These are phyloP conservation scores for Sceloporus tristichus DNA, from an alignment of 2,113 vertebrate species.

Conservation along the genomic window DNA sequence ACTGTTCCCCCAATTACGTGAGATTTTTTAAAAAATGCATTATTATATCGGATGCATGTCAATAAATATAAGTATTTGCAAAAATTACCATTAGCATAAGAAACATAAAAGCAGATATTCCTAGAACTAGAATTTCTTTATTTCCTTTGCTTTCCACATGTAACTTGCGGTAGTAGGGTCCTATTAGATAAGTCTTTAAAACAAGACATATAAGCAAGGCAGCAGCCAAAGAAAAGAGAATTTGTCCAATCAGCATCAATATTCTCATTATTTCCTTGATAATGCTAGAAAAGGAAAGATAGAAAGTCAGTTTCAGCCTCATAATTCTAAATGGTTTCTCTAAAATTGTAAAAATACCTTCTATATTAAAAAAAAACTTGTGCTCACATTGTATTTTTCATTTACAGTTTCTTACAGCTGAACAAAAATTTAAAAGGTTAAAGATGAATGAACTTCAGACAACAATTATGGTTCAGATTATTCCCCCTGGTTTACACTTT, in stretches of 20 bases:
- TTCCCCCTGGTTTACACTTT: background rate
- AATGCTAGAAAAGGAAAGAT: slow-evolving; percentile 69
- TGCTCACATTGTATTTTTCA: slow-evolving; percentile 2
- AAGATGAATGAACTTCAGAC: slow-evolving; percentile 15
- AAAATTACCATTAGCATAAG: slow-evolving; percentile 90
- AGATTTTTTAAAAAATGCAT: background rate
- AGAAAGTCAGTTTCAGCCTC: slow-evolving; percentile 42
- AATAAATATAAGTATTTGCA: slow-evolving; percentile 36
- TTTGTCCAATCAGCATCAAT: slow-evolving; percentile 86
- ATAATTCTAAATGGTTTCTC: background rate
- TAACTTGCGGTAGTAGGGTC: slow-evolving; percentile 93
- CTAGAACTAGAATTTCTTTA: slow-evolving; percentile 94
- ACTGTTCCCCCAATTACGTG: background rate
- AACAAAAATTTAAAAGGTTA: slow-evolving; percentile 20
- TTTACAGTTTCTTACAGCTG: slow-evolving; percentile 16
- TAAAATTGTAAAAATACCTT: slow-evolving; percentile 1
- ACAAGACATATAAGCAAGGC: slow-evolving; percentile 88
- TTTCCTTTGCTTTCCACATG: slow-evolving; percentile 92
- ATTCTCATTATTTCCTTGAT: slow-evolving; percentile 85
- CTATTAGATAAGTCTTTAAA: slow-evolving; percentile 89
- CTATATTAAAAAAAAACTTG: slow-evolving; percentile 22
- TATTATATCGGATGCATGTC: background rate
- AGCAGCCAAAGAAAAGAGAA: slow-evolving; percentile 88
- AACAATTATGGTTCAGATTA: slow-evolving; percentile 4
- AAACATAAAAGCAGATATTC: slow-evolving; percentile 92